Evolutionary conservation across 2,888 invertebrate species (phyloP).

Genomic region (Himalopsyche kuldschensis): DNA sequence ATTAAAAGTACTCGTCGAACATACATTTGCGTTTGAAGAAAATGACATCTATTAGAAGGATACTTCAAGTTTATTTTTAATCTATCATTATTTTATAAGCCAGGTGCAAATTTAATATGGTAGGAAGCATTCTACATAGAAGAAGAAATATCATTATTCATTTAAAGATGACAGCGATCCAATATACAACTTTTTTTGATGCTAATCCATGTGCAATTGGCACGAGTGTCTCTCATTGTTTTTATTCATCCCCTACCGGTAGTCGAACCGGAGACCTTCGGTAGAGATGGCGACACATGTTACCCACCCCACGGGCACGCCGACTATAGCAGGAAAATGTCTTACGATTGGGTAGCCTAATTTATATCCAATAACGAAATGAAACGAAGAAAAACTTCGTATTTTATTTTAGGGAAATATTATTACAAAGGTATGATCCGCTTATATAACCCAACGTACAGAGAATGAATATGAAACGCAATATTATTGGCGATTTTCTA

Average conservation of each 20-base stretch:
- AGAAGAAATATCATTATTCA: constrained; percentile 9
- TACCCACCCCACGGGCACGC: constrained; percentile 3
- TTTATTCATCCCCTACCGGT: constrained; percentile 2
- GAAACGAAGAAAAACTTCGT: constrained; percentile 37
- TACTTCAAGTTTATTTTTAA: too few relatives aligned
- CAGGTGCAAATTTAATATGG: too few relatives aligned
- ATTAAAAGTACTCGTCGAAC: too few relatives aligned
- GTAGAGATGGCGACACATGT: constrained; percentile 32
- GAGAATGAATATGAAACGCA: background rate
- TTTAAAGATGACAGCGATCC: constrained; percentile 8
- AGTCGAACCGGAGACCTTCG: background rate
- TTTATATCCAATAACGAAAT: constrained; percentile 40
- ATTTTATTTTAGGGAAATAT: constrained; percentile 39
- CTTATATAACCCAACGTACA: constrained; percentile 25
- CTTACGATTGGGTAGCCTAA: constrained; percentile 35
- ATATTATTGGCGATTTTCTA: too few relatives aligned
- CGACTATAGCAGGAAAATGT: constrained; percentile 14
- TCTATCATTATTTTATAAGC: too few relatives aligned
- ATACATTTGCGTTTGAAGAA: too few relatives aligned
- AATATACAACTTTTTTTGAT: constrained; percentile 7
- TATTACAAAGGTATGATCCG: constrained; percentile 34
- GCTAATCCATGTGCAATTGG: constrained; percentile 30
- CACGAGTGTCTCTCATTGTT: constrained; percentile 5
- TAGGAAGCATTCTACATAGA: too few relatives aligned
- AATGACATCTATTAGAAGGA: too few relatives aligned